A percentile compares a stretch with the other conserved stretches of the same genome.
Evolutionary conservation across 92 coral and sea anemone genomes (phyloP).

Genomic region (Isaurus tuberculatus): DNA sequence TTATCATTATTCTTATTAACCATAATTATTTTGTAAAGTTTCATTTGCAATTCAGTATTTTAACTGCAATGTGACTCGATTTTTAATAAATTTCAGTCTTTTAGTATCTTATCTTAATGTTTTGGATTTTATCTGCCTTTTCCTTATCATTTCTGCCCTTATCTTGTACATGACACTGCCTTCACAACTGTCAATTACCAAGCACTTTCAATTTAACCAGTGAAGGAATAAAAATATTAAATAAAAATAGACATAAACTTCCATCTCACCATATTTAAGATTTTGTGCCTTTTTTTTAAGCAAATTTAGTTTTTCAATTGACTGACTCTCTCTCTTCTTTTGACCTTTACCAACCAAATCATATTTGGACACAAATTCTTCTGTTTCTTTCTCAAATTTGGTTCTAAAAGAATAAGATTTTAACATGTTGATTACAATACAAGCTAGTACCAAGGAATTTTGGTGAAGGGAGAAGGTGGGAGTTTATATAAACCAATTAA

Average conservation of each 20-base stretch:
- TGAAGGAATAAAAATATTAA: neutral
- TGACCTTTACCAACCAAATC: conserved; percentile 37
- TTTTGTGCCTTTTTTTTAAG: conserved; percentile 14
- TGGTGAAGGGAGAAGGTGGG: neutral
- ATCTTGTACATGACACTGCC: too few relatives aligned
- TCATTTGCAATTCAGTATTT: too few relatives aligned
- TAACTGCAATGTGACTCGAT: too few relatives aligned
- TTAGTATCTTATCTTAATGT: too few relatives aligned
- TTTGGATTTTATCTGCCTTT: too few relatives aligned
- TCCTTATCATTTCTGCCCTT: too few relatives aligned
- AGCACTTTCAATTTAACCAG: neutral
- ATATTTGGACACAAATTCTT: conserved; percentile 31
- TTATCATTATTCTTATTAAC: too few relatives aligned
- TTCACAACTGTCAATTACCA: too few relatives aligned
- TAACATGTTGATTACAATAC: neutral
- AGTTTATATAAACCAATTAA: neutral
- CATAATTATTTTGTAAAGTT: too few relatives aligned
- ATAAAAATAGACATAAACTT: neutral
- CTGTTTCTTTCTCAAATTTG: conserved; percentile 22
- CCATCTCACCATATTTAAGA: conserved; percentile 11
- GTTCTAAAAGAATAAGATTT: conserved; percentile 4
- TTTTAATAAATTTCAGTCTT: too few relatives aligned
- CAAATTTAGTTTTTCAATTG: neutral
- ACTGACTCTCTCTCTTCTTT: conserved; percentile 5
- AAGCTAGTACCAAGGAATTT: too few relatives aligned